Percentiles rank a stretch among this genome's conserved stretches.
These are phyloP conservation scores for Allophyes oxyacanthae DNA, from an alignment of 2,888 invertebrate species.

Conservation along the genomic window DNA sequence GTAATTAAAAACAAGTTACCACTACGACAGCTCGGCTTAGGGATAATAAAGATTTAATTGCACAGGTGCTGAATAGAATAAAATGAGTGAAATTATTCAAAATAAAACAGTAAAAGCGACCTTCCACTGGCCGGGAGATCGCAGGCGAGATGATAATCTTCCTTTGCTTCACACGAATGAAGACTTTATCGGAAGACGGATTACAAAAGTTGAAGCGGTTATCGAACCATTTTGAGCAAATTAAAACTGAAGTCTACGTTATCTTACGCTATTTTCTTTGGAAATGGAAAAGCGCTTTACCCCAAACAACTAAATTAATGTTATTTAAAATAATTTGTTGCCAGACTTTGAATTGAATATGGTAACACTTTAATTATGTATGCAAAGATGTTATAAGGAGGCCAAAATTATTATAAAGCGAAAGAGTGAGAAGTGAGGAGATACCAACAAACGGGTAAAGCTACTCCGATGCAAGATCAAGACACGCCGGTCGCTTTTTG, in stretches of 20 bases:
- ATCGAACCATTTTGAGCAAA: conserved; percentile 33
- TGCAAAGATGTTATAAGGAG: conserved; percentile 1
- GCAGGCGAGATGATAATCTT: conserved; percentile 40
- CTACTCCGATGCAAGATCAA: conserved; percentile 64
- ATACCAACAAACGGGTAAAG: conserved; percentile 56
- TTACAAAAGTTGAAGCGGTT: conserved; percentile 45
- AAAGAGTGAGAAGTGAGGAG: conserved; percentile 30
- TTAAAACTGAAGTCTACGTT: conserved; percentile 23
- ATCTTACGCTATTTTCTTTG: conserved; percentile 6
- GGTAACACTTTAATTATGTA: background rate
- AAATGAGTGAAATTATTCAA: conserved; percentile 65
- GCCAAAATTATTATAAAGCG: conserved; percentile 9
- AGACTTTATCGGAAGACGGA: conserved; percentile 49
- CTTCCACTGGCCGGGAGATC: conserved; percentile 42
- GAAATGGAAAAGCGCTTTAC: conserved; percentile 3
- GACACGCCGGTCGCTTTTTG: conserved; percentile 74
- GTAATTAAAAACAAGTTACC: conserved; percentile 82
- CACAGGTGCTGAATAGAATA: conserved; percentile 67
- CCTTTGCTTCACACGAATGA: conserved; percentile 39
- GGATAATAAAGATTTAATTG: conserved; percentile 79
- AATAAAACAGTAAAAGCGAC: conserved; percentile 57
- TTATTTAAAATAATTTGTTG: conserved; percentile 2
- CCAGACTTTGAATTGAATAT: conserved; percentile 3
- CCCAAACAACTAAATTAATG: background rate
- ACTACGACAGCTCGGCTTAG: conserved; percentile 64